Conservation (phyloP, 2,888 invertebrate species). For the Dicycla oo region DNA sequence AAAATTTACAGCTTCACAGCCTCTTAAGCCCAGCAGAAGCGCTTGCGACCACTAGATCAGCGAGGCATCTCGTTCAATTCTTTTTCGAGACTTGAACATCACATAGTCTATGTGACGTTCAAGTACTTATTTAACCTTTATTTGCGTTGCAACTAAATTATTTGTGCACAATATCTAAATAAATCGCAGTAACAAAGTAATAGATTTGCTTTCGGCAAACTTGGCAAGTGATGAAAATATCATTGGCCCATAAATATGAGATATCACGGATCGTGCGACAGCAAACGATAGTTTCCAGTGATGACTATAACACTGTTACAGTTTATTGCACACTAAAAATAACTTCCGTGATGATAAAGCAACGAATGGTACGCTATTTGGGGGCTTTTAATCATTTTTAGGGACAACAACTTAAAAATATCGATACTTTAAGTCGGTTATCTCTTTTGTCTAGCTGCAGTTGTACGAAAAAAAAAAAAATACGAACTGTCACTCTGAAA, state of each 20-base stretch:
- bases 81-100: neutral
- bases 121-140: no score
- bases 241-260: constrained; percentile 64
- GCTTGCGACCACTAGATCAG: neutral
- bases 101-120: no score
- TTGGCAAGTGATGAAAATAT: constrained; percentile 58
- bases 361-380: neutral
- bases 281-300: constrained; percentile 60
- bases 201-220: constrained; percentile 39
- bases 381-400: constrained; percentile 11
- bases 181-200: constrained; percentile 23
- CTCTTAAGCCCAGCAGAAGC: no score
- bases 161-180: constrained; percentile 16
- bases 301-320: constrained; percentile 68
- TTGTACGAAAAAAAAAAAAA: neutral
- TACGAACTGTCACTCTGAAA: neutral
- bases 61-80: neutral
- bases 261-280: constrained; percentile 51
- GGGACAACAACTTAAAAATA: neutral
- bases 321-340: constrained; percentile 68
- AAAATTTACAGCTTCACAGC: no score
- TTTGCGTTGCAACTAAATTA: neutral
- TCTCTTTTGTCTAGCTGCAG: neutral
- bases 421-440: neutral
- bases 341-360: constrained; percentile 21